Evolutionary conservation across 2,113 vertebrate genomes (phyloP).

Genomic region (Agapornis roseicollis): DNA sequence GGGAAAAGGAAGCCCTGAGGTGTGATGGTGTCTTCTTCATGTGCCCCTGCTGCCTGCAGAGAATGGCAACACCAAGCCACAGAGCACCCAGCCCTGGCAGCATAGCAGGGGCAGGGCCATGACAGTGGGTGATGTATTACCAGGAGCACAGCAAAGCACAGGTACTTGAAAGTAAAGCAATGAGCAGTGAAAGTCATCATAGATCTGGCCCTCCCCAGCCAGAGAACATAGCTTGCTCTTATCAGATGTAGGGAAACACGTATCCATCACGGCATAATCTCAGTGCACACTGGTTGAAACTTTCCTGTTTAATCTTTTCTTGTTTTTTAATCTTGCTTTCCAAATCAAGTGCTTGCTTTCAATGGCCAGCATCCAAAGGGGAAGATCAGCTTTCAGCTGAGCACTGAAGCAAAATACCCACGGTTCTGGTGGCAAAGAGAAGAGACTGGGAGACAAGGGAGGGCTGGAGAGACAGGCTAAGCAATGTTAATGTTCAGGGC

Average conservation of each 20-base stretch:
- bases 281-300: not conserved
- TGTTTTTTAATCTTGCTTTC: slow-evolving; percentile 19
- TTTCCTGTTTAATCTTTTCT: slow-evolving; percentile 5
- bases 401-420: not conserved
- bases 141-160: not conserved
- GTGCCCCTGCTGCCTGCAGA: not conserved
- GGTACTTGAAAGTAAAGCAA: not conserved
- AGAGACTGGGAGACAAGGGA: not conserved
- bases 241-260: not conserved
- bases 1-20: not conserved
- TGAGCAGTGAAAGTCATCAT: not conserved
- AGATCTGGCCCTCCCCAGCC: not conserved
- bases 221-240: not conserved
- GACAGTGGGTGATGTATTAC: not conserved
- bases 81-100: not conserved
- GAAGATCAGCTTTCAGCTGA: slow-evolving; percentile 16
- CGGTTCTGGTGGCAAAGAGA: not conserved
- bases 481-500: not conserved
- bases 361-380: not conserved
- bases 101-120: not conserved
- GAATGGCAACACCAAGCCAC: not conserved
- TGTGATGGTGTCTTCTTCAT: not conserved
- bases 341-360: not conserved
- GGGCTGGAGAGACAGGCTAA: not conserved
- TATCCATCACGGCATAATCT: slow-evolving; percentile 12